Evolutionary conservation across 1,140 invertebrate species (phyloP).

Genomic region (Musca domestica): DNA sequence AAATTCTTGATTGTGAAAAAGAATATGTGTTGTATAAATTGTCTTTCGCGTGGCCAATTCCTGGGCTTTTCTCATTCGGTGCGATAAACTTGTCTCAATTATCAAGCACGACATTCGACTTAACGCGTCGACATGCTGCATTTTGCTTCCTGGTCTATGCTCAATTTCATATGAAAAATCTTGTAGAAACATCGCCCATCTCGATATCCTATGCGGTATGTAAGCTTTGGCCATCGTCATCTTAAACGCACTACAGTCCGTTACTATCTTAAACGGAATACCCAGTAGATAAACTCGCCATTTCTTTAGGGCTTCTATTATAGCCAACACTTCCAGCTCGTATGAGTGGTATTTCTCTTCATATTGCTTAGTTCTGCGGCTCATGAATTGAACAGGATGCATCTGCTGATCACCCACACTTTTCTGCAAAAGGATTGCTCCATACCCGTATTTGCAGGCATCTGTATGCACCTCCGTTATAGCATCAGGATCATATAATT

Average conservation of each 20-base stretch:
- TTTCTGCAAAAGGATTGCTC: slow-evolving; percentile 34
- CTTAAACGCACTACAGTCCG: slow-evolving; percentile 42
- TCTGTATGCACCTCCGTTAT: slow-evolving; percentile 28
- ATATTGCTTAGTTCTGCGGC: slow-evolving; percentile 41
- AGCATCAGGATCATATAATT: slow-evolving; percentile 35
- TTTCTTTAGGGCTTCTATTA: too few species aligned
- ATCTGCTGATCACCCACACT: slow-evolving; percentile 21
- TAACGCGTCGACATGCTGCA: not conserved
- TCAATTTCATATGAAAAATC: not conserved
- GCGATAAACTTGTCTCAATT: slow-evolving; percentile 21
- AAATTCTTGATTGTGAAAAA: too few species aligned
- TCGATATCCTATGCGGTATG: not conserved
- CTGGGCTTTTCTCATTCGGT: slow-evolving; percentile 7
- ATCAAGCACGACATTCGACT: not conserved
- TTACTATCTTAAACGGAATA: too few species aligned
- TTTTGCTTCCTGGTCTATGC: not conserved
- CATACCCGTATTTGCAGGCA: slow-evolving; percentile 26
- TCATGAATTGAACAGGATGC: slow-evolving; percentile 27
- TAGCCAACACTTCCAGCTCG: slow-evolving; percentile 37
- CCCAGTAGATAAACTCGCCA: slow-evolving; percentile 24
- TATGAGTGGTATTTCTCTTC: slow-evolving; percentile 39
- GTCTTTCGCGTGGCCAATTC: not conserved
- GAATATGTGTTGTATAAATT: too few species aligned
- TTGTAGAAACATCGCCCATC: not conserved
- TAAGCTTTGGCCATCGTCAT: not conserved